Evolutionary conservation across 1,140 invertebrate genomes (phyloP).

Genomic region (Xylocopa sonorina): DNA sequence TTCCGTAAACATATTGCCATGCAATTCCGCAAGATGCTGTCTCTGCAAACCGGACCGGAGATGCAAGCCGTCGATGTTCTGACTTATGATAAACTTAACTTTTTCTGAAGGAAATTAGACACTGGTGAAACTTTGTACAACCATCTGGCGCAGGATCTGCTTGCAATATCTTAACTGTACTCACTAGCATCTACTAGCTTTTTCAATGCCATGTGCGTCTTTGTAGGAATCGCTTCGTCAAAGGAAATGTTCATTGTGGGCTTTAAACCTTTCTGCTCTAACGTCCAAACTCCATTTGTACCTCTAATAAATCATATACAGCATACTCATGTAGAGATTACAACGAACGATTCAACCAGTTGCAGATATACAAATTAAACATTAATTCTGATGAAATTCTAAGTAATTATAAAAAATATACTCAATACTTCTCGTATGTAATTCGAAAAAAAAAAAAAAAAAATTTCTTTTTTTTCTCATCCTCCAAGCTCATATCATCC

Average conservation of each 20-base stretch:
- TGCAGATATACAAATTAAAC: too few relatives aligned
- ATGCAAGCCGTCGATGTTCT: constrained; percentile 99
- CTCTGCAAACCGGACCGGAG: constrained; percentile 93
- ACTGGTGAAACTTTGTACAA: not conserved
- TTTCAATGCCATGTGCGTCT: constrained; percentile 96
- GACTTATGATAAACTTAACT: constrained; percentile 95
- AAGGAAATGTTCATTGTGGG: constrained; percentile 94
- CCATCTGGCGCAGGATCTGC: too few relatives aligned
- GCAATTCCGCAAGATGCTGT: constrained; percentile 93
- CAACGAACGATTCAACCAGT: too few relatives aligned
- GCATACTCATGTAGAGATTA: too few relatives aligned
- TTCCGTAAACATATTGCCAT: constrained; percentile 99
- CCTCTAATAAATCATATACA: constrained; percentile 84
- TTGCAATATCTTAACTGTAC: constrained; percentile 6
- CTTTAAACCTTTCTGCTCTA: constrained; percentile 95
- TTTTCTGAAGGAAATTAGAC: constrained; percentile 81
- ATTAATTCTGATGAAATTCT: too few relatives aligned
- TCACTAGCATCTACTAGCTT: constrained; percentile 88
- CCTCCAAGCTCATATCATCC: not conserved
- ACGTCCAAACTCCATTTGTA: constrained; percentile 98
- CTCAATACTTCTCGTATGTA: too few relatives aligned
- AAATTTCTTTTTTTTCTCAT: not conserved
- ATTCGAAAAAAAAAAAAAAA: not conserved
- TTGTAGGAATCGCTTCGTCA: constrained; percentile 94
- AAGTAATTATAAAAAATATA: too few relatives aligned